phyloP scores from a whole-genome alignment of 2,797 vertebrate genomes.

The Peromyscus aztecus region DNA sequence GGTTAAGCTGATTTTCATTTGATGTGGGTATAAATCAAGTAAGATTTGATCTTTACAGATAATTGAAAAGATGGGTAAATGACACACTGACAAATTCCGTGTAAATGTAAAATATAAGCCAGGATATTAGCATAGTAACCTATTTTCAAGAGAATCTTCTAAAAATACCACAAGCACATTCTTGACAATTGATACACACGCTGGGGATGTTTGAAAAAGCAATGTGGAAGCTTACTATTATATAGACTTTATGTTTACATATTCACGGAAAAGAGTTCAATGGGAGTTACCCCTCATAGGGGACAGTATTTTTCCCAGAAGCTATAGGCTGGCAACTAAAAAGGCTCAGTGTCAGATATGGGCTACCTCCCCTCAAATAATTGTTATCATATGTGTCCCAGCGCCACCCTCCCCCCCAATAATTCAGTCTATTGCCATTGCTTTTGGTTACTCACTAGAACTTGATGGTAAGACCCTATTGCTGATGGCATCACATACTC shows the following conservation, averaged over 20 bases:
- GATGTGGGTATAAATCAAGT: constrained; percentile 12
- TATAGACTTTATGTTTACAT: background rate
- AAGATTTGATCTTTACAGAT: constrained; percentile 27
- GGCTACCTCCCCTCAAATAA: background rate
- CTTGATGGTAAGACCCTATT: background rate
- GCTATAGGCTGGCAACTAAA: background rate
- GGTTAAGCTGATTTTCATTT: constrained; percentile 19
- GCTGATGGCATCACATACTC: background rate
- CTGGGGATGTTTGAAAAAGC: background rate
- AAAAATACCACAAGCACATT: background rate
- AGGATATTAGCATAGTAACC: background rate
- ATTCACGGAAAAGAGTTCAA: background rate
- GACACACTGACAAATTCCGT: background rate
- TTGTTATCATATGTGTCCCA: background rate
- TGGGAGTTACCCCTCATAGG: background rate
- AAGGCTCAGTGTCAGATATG: background rate
- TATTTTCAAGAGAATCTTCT: background rate
- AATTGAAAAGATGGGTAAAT: background rate
- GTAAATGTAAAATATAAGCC: background rate
- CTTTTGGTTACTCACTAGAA: background rate
- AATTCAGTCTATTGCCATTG: background rate
- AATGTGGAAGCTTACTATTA: background rate
- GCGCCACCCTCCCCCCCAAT: background rate
- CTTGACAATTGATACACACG: background rate
- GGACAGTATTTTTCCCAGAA: background rate